Base-by-base conservation (phyloP, 2,113 vertebrate species). In the Phrynosoma platyrhinos region DNA sequence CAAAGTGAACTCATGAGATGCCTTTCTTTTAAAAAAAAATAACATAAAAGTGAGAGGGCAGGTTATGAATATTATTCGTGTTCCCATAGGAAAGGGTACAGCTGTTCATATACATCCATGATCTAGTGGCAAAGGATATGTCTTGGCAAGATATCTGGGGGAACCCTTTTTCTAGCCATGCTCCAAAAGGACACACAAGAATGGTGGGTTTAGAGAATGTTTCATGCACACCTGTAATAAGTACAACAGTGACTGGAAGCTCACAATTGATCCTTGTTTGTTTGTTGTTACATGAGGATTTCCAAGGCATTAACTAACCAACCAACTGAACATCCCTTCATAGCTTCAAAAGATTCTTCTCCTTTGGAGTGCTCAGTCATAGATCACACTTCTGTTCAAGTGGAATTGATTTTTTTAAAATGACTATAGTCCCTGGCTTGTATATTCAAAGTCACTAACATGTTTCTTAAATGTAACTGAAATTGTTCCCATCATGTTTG, bases 191-290 rank as follows among this genome's bases (percentile, higher is more conserved):
- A 5, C 86, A 8, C 13, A 53, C 2, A 16, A 85, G 85, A 84
- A 75, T 64, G 71, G 78, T 89, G 23, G 87, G 52, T 58, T 89
- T 74, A 81, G 89, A 90, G 87, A 88, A 87, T 25, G 47, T 76
- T 36, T 76, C 52, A 79, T 80, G 42, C 6, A 52, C 40, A 83
- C n/a, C 9, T 91, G 62, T 42, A 90, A 79, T n/a, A 88, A 18
- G 52, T 88, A 0, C 79, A 85, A 58, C 25, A 88, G 68, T 85
- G 78, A 81, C 9, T 12, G 76, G 82, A 85, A 0, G 5, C 32
- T 89, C 85, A 78, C 74, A 91, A 90, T 0, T 25, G 52, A 85
- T 4, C 64, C 18, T 8, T 83, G 32, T 66, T 92, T 21, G 64
- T 14, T 75, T 77, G 81, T 5, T 79, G 30, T 47, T 36, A 36